Conservation (phyloP, 2,113 vertebrate species). For the Anolis sagrei region DNA sequence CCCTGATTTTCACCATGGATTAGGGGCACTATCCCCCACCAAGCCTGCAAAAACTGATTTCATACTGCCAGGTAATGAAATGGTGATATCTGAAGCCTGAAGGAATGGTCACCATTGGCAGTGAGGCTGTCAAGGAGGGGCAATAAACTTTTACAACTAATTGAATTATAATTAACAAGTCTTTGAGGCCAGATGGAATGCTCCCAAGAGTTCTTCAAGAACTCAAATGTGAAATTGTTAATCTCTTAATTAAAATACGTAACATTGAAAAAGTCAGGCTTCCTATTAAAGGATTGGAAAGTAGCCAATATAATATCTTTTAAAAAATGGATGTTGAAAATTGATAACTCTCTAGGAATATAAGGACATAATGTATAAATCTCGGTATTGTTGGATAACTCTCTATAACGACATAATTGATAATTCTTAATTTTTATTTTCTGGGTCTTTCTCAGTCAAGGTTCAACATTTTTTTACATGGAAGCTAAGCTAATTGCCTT, state of each 20-base stretch:
- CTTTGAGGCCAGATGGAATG: neutral
- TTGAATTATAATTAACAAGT: constrained; percentile 14
- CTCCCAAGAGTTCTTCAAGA: constrained; percentile 13
- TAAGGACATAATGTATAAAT: neutral
- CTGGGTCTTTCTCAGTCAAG: neutral
- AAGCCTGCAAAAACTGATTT: neutral
- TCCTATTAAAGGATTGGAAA: neutral
- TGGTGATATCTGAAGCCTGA: neutral
- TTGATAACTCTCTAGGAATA: neutral
- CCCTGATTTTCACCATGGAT: too few relatives aligned
- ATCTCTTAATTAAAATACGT: constrained; percentile 25
- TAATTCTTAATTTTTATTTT: neutral
- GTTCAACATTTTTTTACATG: neutral
- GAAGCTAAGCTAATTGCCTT: neutral
- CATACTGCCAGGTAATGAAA: neutral
- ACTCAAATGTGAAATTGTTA: constrained; percentile 28
- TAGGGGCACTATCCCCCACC: too few relatives aligned
- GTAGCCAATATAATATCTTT: neutral
- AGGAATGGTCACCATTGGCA: neutral
- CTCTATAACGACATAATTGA: neutral
- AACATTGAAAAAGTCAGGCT: constrained; percentile 16
- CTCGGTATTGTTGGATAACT: neutral
- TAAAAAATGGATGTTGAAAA: neutral
- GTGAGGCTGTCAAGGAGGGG: neutral
- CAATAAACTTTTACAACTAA: neutral